Base-by-base conservation (phyloP, 2,113 vertebrate species). In the Perccottus glenii region DNA sequence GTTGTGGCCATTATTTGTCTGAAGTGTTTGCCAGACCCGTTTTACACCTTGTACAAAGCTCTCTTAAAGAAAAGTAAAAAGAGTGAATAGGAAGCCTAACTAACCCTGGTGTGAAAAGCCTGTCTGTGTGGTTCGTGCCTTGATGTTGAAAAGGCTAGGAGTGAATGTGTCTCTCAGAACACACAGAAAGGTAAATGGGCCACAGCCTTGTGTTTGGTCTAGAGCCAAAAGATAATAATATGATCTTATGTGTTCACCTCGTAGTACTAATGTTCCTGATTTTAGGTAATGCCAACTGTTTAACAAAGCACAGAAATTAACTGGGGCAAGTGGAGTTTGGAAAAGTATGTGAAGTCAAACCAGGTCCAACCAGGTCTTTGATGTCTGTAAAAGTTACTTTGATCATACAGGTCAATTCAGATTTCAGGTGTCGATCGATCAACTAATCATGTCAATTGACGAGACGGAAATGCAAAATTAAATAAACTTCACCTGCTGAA, bases 1-100 rank as follows among this genome's bases (percentile, higher is more conserved):
- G 60, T 44, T 56, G 12, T 36, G 14, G 59, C 46, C 47, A 47
- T 68, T 67, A 64, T 36, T 35, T 45, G 68, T 70, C 35, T 74
- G 2, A 55, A 70, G 64, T 40, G 33, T 63, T 70, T 75, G 57
- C 44, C 67, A 47, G 51, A 49, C 38, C 57, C 60, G 46, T 67
- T 81, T 86, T 65, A 70, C 67, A 78, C 35, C 38, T 71, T 38
- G 48, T 33, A 73, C 60, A 69, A 63, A 73, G 44, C 67, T 5
- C 0, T 10, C 65, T 71, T 51, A 19, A 40, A 58, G 59, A 62
- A 60, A 14, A 59, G 45, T 33, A 58, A 77, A 80, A 36, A 55
- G 58, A 70, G 57, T 66, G 73, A 63, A 73, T 4, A 42, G 53
- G 45, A 19, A 46, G 19, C 19, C 19, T 3, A 64, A 70, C 15